Percentiles rank a stretch among this genome's conserved stretches.
Conservation (phyloP, 2,113 vertebrate genomes). For the Cariama cristata region DNA sequence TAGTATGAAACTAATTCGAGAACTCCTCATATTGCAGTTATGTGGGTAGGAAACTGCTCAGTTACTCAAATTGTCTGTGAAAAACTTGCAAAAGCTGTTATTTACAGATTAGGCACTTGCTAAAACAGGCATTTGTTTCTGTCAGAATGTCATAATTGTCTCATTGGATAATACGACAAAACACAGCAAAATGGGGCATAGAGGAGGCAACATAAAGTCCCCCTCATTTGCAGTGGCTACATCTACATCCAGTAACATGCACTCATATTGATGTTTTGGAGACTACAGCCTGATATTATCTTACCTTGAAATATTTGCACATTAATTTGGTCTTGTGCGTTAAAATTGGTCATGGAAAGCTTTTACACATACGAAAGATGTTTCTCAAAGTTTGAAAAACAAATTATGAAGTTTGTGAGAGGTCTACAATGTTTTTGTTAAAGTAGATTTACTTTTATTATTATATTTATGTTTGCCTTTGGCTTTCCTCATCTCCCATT, state of each 20-base stretch:
- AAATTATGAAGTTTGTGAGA: not conserved
- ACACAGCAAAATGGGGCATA: not conserved
- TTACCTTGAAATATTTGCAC: not conserved
- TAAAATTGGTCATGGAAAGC: not conserved
- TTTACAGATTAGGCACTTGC: not conserved
- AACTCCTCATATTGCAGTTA: not conserved
- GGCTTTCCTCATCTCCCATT: not conserved
- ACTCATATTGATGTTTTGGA: not conserved
- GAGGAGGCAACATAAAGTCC: not conserved
- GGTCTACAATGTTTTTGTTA: not conserved
- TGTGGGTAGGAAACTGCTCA: not conserved
- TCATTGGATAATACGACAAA: not conserved
- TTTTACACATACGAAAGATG: not conserved
- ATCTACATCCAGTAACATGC: not conserved
- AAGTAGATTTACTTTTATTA: not conserved
- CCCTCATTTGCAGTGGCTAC: not conserved
- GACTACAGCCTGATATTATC: not conserved
- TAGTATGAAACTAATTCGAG: not conserved
- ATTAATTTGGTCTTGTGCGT: not conserved
- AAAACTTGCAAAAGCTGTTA: not conserved
- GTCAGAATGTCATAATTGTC: not conserved
- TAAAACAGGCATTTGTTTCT: not conserved
- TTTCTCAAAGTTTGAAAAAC: not conserved
- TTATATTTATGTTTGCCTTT: not conserved
- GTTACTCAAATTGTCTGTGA: not conserved